phyloP scores from a whole-genome alignment of 2,888 invertebrate genomes.

The Matsumyia berberina region DNA sequence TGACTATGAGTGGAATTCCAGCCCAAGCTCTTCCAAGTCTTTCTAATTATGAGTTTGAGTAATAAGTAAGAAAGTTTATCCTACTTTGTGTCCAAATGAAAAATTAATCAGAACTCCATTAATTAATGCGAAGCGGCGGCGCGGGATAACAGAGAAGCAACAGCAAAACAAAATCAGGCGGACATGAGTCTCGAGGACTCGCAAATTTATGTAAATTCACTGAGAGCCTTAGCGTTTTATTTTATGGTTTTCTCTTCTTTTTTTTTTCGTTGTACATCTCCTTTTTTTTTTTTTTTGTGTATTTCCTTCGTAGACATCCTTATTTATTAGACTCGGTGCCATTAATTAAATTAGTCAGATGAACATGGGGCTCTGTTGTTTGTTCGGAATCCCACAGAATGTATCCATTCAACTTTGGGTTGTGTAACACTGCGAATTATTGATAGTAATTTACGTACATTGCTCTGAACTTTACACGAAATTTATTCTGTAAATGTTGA shows the following conservation, averaged over 20 bases:
- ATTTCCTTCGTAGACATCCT: slow-evolving; percentile 55
- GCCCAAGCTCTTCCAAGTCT: slow-evolving; percentile 29
- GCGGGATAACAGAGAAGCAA: neutral
- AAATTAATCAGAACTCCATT: slow-evolving; percentile 71
- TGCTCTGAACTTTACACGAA: no score
- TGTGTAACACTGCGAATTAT: neutral
- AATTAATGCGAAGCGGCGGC: slow-evolving; percentile 43
- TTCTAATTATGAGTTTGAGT: slow-evolving; percentile 48
- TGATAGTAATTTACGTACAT: no score
- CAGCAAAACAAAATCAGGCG: slow-evolving; percentile 53
- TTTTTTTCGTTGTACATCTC: neutral
- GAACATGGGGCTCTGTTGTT: slow-evolving; percentile 48
- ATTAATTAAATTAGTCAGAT: slow-evolving; percentile 65
- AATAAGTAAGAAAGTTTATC: slow-evolving; percentile 61
- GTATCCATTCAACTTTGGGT: neutral
- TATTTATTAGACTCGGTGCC: slow-evolving; percentile 63
- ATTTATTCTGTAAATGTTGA: no score
- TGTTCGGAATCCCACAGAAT: neutral
- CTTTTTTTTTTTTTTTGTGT: slow-evolving; percentile 17
- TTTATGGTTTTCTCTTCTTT: slow-evolving; percentile 47
- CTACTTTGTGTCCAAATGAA: slow-evolving; percentile 56
- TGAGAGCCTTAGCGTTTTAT: slow-evolving; percentile 54
- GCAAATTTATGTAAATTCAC: slow-evolving; percentile 70
- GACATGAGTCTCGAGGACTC: slow-evolving; percentile 32
- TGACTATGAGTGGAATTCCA: neutral